phyloP scores from a whole-genome alignment of 2,113 vertebrate species.

The Erpornis zantholeuca region DNA sequence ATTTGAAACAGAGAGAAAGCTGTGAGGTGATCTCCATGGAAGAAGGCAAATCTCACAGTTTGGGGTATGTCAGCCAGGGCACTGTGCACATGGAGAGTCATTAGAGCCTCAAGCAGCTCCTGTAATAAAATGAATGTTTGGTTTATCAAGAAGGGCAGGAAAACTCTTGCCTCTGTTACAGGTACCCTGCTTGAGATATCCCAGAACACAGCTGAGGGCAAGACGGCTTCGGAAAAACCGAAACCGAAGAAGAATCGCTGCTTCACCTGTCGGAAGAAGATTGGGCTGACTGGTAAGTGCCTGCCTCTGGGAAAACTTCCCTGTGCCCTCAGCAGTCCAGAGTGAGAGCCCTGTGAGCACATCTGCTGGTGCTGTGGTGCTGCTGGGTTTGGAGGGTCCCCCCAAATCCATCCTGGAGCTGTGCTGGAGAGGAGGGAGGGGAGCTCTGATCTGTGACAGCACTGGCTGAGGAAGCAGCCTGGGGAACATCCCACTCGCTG shows the following conservation, averaged over 20 bases:
- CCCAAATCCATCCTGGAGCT: accelerated
- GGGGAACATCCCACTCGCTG: background rate
- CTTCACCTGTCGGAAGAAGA: slow-evolving; percentile 89
- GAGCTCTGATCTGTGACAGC: accelerated
- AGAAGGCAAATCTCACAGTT: background rate
- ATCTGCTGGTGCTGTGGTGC: background rate
- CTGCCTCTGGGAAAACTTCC: background rate
- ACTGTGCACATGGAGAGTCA: accelerated
- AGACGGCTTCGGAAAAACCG: slow-evolving; percentile 77
- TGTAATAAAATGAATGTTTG: background rate
- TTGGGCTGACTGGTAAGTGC: slow-evolving; percentile 85
- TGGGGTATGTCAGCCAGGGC: background rate
- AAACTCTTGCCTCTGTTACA: slow-evolving; percentile 20
- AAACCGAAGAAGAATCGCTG: slow-evolving; percentile 89
- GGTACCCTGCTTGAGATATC: slow-evolving; percentile 75
- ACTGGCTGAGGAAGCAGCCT: background rate
- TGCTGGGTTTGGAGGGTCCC: background rate
- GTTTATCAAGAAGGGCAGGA: background rate
- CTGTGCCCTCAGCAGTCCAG: background rate
- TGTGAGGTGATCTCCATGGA: background rate
- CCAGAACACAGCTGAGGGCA: slow-evolving; percentile 76
- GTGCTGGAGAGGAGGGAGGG: background rate
- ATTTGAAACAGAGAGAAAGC: background rate
- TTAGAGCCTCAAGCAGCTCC: background rate
- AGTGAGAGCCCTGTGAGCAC: background rate